phyloP scores from a whole-genome alignment of 2,797 vertebrate genomes.

The Bucorvus abyssinicus region DNA sequence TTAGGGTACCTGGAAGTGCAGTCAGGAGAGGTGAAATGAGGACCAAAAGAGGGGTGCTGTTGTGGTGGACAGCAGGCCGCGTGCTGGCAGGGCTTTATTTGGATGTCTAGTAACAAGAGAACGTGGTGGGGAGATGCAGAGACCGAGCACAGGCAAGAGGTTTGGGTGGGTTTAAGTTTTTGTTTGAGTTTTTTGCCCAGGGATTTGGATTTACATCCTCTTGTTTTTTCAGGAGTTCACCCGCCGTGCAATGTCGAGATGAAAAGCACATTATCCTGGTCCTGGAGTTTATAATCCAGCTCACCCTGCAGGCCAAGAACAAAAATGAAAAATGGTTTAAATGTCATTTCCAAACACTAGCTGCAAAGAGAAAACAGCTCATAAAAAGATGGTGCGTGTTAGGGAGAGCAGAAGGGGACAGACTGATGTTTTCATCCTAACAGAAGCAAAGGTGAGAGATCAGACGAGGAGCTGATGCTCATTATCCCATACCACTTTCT shows the following conservation, averaged over 20 bases:
- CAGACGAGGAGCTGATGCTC: not conserved
- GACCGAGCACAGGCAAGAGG: not conserved
- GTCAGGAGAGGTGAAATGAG: slow-evolving; percentile 38
- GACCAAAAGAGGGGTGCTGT: slow-evolving; percentile 16
- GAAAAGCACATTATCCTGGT: slow-evolving; percentile 93
- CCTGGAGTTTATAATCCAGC: slow-evolving; percentile 91
- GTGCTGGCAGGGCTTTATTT: slow-evolving; percentile 15
- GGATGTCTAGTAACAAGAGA: not conserved
- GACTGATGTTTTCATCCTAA: not conserved
- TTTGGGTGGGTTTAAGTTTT: slow-evolving; percentile 32
- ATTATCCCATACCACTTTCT: not conserved
- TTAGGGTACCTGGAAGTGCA: slow-evolving; percentile 29
- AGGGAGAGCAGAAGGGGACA: not conserved
- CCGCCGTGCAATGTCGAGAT: slow-evolving; percentile 97
- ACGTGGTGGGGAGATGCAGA: not conserved
- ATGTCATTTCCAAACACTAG: slow-evolving; percentile 24
- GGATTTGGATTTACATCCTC: not conserved
- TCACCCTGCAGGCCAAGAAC: slow-evolving; percentile 83
- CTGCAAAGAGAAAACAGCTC: slow-evolving; percentile 26
- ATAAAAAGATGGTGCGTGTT: not conserved
- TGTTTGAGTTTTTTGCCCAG: not conserved
- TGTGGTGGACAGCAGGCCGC: not conserved
- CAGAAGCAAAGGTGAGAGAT: not conserved
- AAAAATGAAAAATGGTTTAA: not conserved
- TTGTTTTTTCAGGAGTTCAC: slow-evolving; percentile 71